phyloP scores from a whole-genome alignment of 2,888 invertebrate species.

The Malthinus seriepunctatus region DNA sequence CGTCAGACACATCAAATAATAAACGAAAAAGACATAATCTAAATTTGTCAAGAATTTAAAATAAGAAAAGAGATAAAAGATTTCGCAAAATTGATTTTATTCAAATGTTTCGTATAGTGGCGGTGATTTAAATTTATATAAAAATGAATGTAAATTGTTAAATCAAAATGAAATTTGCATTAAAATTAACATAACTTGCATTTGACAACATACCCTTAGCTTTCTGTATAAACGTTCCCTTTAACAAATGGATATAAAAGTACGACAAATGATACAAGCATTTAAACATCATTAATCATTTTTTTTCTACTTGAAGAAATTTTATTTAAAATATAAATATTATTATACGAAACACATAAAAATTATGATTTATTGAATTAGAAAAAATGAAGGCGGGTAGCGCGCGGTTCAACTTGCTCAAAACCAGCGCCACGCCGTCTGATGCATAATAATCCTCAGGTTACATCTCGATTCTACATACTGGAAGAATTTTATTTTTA shows the following conservation, averaged over 20 bases:
- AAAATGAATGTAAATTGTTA: conserved; percentile 17
- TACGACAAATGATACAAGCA: conserved; percentile 35
- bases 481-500: no score
- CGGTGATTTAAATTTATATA: conserved; percentile 12
- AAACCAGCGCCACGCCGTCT: no score
- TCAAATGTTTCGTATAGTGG: conserved; percentile 17
- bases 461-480: no score
- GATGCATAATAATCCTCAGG: no score
- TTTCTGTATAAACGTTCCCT: conserved; percentile 3
- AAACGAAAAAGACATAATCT: no score
- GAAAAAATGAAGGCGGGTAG: no score
- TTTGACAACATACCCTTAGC: conserved; percentile 17
- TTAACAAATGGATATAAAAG: conserved; percentile 35
- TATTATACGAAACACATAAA: no score
- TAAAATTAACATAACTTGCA: conserved; percentile 37
- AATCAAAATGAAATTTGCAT: conserved; percentile 28
- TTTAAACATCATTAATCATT: conserved; percentile 35
- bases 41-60: conserved; percentile 16
- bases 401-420: no score
- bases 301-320: not conserved
- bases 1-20: no score
- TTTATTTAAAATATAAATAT: no score
- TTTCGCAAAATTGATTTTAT: conserved; percentile 25
- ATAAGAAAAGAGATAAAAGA: conserved; percentile 9
- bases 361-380: no score